These are phyloP conservation scores for Corythaeola cristata DNA, from an alignment of 2,113 vertebrate genomes.

Conservation along the genomic window DNA sequence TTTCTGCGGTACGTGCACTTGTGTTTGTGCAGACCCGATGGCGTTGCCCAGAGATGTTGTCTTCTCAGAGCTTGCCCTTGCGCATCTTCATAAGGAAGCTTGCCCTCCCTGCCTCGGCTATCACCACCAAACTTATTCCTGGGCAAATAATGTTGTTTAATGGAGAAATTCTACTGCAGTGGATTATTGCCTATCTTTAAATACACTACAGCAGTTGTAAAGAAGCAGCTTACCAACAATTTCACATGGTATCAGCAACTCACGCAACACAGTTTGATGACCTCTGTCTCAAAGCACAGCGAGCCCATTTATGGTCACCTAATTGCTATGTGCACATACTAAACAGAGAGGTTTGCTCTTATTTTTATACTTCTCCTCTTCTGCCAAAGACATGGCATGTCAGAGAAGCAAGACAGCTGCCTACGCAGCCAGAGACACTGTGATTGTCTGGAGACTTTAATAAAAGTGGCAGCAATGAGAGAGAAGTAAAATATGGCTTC, in stretches of 20 bases:
- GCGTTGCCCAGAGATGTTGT: neutral
- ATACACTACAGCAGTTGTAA: neutral
- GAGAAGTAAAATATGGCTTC: neutral
- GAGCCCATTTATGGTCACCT: neutral
- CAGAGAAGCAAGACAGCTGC: neutral
- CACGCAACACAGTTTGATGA: neutral
- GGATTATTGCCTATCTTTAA: neutral
- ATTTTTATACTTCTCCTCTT: neutral
- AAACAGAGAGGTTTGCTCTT: neutral
- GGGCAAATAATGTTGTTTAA: neutral
- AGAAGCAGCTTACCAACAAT: neutral
- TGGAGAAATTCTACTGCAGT: neutral
- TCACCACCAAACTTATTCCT: neutral
- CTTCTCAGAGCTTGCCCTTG: neutral
- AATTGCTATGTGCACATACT: neutral
- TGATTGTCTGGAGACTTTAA: slow-evolving; percentile 5
- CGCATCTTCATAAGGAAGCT: neutral
- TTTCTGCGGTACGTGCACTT: neutral
- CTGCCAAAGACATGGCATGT: neutral
- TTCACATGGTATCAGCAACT: neutral
- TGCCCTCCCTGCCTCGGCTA: neutral
- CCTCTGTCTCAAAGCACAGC: neutral
- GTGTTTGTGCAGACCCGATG: neutral
- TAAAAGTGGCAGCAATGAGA: slow-evolving; percentile 1
- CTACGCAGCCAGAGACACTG: neutral